phyloP scores from a whole-genome alignment of 2,888 invertebrate genomes.

The Tachina fera region DNA sequence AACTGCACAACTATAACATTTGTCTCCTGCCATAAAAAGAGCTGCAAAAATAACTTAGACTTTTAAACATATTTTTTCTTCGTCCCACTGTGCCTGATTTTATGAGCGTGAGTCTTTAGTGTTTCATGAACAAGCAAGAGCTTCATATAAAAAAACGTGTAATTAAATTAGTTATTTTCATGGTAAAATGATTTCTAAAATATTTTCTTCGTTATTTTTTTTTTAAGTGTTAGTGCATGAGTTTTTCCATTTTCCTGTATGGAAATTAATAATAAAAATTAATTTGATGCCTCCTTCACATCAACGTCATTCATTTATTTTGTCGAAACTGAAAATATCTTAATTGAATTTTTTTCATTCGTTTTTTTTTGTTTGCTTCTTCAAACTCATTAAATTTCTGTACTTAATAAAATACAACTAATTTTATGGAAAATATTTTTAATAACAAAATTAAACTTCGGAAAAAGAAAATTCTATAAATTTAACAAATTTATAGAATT shows the following conservation, averaged over 20 bases:
- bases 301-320: constrained; percentile 11
- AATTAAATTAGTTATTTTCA: constrained; percentile 63
- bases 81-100: not conserved
- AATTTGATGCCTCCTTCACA: constrained; percentile 59
- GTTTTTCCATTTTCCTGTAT: constrained; percentile 46
- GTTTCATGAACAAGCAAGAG: constrained; percentile 16
- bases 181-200: constrained; percentile 47
- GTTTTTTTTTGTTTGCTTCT: not conserved
- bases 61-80: not conserved
- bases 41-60: not conserved
- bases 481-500: not conserved
- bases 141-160: not conserved
- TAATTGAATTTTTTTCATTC: not conserved
- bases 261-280: constrained; percentile 45
- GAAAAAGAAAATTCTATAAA: not conserved
- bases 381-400: constrained; percentile 30
- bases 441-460: not conserved
- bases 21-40: not conserved
- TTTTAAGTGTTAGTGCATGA: constrained; percentile 35
- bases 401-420: constrained; percentile 15
- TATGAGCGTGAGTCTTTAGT: not conserved
- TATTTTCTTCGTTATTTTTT: constrained; percentile 44
- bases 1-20: not conserved
- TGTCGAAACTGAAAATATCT: constrained; percentile 1
- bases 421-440: not conserved